Base-by-base conservation (phyloP, 2,113 vertebrate genomes). In the Oophaga pumilio region DNA sequence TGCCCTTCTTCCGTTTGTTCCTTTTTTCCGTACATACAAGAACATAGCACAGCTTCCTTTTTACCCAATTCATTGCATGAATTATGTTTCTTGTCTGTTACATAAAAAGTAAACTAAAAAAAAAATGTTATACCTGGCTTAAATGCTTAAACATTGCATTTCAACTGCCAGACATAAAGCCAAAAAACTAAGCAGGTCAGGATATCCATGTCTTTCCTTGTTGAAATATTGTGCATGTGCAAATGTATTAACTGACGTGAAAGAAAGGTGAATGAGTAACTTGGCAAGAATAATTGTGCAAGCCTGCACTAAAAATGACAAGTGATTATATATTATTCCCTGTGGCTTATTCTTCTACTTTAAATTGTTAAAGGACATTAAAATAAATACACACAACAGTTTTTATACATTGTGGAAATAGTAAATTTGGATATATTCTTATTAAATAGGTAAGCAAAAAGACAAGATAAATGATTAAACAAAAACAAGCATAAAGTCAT, bases 111-210 rank as follows among this genome's bases (percentile, higher is more conserved):
- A 50, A 24, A 78, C n/a, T 52, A 56, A 33, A 79, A 64, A 52
- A 20, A 2, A 52, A 26, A 69, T 13, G 33, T 52, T 26, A 24
- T 81, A 81, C 24, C 85, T 81, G 60, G 13, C 85, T 66, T 49
- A 26, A 52, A 6, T 62, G 28, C 76, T 69, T 24, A 69, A 43
- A 18, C 68, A 50, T 43, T 20, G 49, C 77, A 60, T 87, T 87
- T 69, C 85, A 43, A 79, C 76, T 81, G 20, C 26, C 76, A 59
- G 62, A 71, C 17, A 6, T 3, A 59, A 80, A 79, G 84, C 84
- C 85, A 80, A 73, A 87, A 80, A 77, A 71, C 62, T 87, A 59
- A 87, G 49, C 85, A 81, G 85, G 73, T 12, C 85, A 87, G 85
- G 85, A 87, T 81, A 87, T 81, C 77, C 85, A 87, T 59, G 85